phyloP scores from a whole-genome alignment of 2,888 invertebrate species.

The Amiota minor region DNA sequence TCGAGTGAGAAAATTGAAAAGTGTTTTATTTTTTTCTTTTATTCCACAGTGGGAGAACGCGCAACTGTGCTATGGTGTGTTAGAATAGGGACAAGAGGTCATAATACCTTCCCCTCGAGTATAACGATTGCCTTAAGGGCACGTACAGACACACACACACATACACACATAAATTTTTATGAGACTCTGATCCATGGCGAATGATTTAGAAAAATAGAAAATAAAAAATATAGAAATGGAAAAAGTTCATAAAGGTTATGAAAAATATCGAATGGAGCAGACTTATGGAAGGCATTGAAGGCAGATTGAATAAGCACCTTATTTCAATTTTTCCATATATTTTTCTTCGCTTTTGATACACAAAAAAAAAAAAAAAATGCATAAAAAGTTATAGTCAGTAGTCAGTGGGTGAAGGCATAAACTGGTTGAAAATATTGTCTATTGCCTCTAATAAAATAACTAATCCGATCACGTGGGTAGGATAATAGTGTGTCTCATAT shows the following conservation, averaged over 20 bases:
- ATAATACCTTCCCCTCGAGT: too few species aligned
- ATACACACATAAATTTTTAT: constrained; percentile 57
- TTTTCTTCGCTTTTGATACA: too few species aligned
- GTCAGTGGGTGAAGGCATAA: not conserved
- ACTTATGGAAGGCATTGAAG: not conserved
- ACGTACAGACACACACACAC: constrained; percentile 49
- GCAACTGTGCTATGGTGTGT: not conserved
- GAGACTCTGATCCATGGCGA: constrained; percentile 27
- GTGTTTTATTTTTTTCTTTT: not conserved
- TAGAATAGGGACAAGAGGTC: not conserved
- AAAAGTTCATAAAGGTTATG: constrained; percentile 18
- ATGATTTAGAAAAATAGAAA: constrained; percentile 25
- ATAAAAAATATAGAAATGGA: too few species aligned
- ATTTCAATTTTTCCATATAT: constrained; percentile 57
- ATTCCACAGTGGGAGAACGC: not conserved
- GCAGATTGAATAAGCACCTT: constrained; percentile 39
- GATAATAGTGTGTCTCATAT: not conserved
- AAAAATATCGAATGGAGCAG: constrained; percentile 12
- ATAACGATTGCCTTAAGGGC: not conserved
- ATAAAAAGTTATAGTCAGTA: constrained; percentile 6
- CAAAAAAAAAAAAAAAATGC: not conserved
- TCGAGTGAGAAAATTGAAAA: constrained; percentile 16
- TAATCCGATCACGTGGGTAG: constrained; percentile 62
- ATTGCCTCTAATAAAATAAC: constrained; percentile 62
- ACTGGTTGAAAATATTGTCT: not conserved